Evolutionary conservation across 2,797 vertebrate genomes (phyloP), one percentile per base, ranked within the genome.

Genomic region (Sebastes diploproa): DNA sequence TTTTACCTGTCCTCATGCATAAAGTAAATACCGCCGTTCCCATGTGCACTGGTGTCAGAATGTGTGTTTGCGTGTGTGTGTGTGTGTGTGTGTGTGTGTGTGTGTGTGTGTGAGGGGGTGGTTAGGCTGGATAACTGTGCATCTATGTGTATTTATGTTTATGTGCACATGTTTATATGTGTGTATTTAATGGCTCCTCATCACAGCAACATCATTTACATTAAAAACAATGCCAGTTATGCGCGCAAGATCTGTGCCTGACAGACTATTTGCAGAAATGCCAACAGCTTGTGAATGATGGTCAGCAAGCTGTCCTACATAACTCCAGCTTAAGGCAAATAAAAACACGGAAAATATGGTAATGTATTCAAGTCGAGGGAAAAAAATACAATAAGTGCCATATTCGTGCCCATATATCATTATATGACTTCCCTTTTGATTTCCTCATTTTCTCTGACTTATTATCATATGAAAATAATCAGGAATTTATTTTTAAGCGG

Each of bases 401-500:
- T 92, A 90, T 92, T 91, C 64, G 77, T 85, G 85, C 87, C 89
- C 85, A 92, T 92, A 90, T 89, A 91, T 89, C 91, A 93, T 93
- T 89, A 87, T 86, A 84, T 84, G 87, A 93, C 91, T 93, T 88
- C 77, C 75, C 89, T 86, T 88, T 93, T 91, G 91, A 95, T 95
- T 93, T 81, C 79, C 91, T 88, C 76, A 76, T 94, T 94, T 91
- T 85, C 86, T 86, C 78, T 84, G 80, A 89, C 90, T 95, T 92
- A 94, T 95, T 95, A 94, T 94, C 93, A 94, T 91, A 93, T 90
- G 80, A 91, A 91, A 94, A 92, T 91, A 94, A 94, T 92, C 89
- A 93, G 88, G 87, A 93, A 89, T 95, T 88, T 94, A 94, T 94
- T 94, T 94, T 92, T 92, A 94, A 94, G 92, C 89, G 71, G 82